Evolutionary conservation across 2,797 vertebrate species (phyloP).

Genomic region (Acanthis flammea): DNA sequence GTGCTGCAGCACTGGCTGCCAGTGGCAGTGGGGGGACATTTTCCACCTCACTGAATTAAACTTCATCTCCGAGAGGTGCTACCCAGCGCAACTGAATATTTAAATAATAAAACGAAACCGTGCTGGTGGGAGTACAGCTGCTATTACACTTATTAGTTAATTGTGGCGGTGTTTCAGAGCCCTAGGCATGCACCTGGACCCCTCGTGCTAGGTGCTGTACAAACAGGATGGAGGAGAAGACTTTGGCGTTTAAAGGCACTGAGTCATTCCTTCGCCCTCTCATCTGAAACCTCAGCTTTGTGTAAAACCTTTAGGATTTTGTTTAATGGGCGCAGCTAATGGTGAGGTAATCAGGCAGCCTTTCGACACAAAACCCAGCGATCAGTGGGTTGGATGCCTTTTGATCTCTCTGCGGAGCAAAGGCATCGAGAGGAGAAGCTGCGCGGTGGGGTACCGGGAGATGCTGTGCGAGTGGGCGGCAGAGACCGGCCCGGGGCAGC

Average conservation of each 20-base stretch:
- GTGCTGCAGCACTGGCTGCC: background rate
- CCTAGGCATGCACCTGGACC: constrained; percentile 68
- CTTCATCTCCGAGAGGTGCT: background rate
- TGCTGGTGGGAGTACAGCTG: constrained; percentile 68
- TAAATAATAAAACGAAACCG: constrained; percentile 37
- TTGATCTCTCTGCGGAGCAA: constrained; percentile 20
- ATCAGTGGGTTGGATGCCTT: constrained; percentile 56
- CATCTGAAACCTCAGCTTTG: constrained; percentile 70
- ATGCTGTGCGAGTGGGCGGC: background rate
- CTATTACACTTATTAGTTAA: constrained; percentile 66
- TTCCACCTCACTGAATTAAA: background rate
- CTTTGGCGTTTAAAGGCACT: constrained; percentile 65
- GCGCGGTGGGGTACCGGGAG: background rate
- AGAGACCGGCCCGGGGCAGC: rapidly evolving
- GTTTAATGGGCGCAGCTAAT: constrained; percentile 62
- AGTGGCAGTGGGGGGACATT: background rate
- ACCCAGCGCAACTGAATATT: background rate
- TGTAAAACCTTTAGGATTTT: constrained; percentile 65
- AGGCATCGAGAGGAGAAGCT: background rate
- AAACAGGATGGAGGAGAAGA: constrained; percentile 67
- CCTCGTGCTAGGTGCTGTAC: constrained; percentile 65
- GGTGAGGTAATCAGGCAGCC: constrained; percentile 62
- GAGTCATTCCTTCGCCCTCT: constrained; percentile 66
- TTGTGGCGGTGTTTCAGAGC: constrained; percentile 65
- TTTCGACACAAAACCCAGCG: constrained; percentile 34